Base-by-base conservation (phyloP, 2,888 invertebrate species). In the Rhamphomyia laevipes region DNA sequence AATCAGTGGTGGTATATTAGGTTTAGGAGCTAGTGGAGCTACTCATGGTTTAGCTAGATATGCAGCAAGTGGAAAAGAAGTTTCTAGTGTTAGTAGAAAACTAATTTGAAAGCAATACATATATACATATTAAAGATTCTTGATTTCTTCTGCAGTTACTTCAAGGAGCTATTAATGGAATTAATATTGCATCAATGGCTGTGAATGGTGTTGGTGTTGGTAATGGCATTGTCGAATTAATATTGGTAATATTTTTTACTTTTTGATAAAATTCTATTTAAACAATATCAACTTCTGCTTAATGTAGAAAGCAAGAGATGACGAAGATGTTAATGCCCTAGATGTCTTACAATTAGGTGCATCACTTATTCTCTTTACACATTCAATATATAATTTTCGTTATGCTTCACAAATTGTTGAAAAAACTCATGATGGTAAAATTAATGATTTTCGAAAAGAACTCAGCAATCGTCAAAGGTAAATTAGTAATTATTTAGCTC, bases 311-410 rank as follows among this genome's bases (percentile, higher is more conserved):
- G 48, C 43, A 12, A 33, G 54, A 0, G 61, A 68, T 52, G 63
- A 59, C 16, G 67, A 67, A 18, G 45, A 58, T 21, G 55, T 67
- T n/a, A 51, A 58, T 10, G 2, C 53, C 12, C 46, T 67, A 47
- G 66, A 67, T 27, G 11, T 54, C 0, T 18, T 61, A 2, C 67
- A 68, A 53, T 46, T 68, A 5, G 63, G 64, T 4, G 60, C 63
- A 11, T 68, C 67, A 2, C 51, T 68, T 40, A 60, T 63, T 12
- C 45, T 68, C 4, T 63, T 68, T 48, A 68, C 68, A 1, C 64
- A 68, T 55, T 67, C 67, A 16, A 58, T 62, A 2, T 60, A 53
- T 49, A 69, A 69, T 49, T 68, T 68, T 35, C 62, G 61, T 33
- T 56, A 65, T 31, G 68, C 68, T 2, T 62, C 64, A 12, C 59